A percentile compares a stretch with the other conserved stretches of the same genome.
These are phyloP conservation scores for Volucella bombylans DNA, from an alignment of 2,888 invertebrate genomes.

Conservation along the genomic window DNA sequence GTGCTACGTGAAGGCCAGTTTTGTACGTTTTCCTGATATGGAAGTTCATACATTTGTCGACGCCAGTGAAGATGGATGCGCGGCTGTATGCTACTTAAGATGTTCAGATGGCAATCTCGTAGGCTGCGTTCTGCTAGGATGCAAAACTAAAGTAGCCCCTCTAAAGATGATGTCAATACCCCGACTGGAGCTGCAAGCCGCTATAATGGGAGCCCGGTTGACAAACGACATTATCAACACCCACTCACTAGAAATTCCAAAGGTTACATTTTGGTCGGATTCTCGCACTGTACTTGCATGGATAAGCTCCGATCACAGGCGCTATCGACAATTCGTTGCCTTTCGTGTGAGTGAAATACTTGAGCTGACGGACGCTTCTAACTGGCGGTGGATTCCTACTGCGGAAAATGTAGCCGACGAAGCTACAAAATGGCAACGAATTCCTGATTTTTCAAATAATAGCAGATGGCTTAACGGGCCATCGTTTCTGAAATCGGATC, in stretches of 20 bases:
- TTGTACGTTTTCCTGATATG: constrained; percentile 20
- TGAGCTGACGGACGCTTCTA: background rate
- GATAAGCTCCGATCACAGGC: no score
- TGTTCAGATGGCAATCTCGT: constrained; percentile 18
- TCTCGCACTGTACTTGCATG: background rate
- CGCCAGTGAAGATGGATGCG: constrained; percentile 55
- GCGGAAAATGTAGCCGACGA: constrained; percentile 39
- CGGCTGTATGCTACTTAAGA: constrained; percentile 47
- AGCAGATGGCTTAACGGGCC: constrained; percentile 46
- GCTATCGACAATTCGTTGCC: no score
- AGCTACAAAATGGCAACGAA: constrained; percentile 45
- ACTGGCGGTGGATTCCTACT: no score
- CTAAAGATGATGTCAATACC: constrained; percentile 32
- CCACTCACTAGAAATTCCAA: background rate
- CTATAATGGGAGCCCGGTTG: constrained; percentile 3
- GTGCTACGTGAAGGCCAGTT: constrained; percentile 35
- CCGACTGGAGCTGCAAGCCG: constrained; percentile 17
- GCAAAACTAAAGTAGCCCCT: constrained; percentile 28
- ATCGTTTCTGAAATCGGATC: constrained; percentile 5
- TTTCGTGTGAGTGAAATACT: constrained; percentile 15
- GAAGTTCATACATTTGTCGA: no score
- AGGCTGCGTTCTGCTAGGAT: constrained; percentile 13
- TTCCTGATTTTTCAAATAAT: constrained; percentile 19
- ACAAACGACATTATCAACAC: constrained; percentile 6
- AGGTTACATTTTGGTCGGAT: constrained; percentile 12